Evolutionary conservation across 2,113 vertebrate species (phyloP).

Genomic region (Sturnus vulgaris): DNA sequence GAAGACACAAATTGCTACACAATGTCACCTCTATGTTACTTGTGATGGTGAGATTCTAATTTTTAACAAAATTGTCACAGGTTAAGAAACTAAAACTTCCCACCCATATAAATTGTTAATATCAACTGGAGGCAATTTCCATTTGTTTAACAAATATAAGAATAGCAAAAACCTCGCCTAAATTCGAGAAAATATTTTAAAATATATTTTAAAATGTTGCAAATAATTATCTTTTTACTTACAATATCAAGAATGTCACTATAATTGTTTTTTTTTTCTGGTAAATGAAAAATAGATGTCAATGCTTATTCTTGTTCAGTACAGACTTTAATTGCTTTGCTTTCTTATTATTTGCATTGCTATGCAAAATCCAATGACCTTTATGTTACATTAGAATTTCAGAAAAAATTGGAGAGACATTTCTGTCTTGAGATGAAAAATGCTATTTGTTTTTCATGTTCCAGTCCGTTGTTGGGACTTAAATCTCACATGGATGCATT

Average conservation of each 20-base stretch:
- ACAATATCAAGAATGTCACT: neutral
- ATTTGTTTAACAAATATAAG: neutral
- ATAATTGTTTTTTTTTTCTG: neutral
- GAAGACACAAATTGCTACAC: neutral
- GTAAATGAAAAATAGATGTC: neutral
- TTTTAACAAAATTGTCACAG: neutral
- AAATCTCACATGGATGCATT: neutral
- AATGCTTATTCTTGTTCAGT: neutral
- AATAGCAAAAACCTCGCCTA: neutral
- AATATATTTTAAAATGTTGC: neutral
- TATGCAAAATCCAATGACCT: neutral
- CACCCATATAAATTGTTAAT: neutral
- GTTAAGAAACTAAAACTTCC: neutral
- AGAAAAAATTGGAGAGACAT: neutral
- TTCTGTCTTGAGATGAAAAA: neutral
- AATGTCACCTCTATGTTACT: neutral
- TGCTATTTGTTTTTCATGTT: neutral
- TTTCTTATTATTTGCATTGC: neutral
- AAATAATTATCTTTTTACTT: neutral
- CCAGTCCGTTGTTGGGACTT: neutral
- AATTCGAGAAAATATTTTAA: neutral
- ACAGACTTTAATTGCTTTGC: neutral
- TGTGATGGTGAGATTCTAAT: neutral
- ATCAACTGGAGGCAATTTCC: neutral
- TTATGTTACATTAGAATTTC: neutral